A percentile compares a stretch with the other conserved stretches of the same genome.
Evolutionary conservation across 2,888 invertebrate genomes (phyloP).

Genomic region (Drosophila algonquin): DNA sequence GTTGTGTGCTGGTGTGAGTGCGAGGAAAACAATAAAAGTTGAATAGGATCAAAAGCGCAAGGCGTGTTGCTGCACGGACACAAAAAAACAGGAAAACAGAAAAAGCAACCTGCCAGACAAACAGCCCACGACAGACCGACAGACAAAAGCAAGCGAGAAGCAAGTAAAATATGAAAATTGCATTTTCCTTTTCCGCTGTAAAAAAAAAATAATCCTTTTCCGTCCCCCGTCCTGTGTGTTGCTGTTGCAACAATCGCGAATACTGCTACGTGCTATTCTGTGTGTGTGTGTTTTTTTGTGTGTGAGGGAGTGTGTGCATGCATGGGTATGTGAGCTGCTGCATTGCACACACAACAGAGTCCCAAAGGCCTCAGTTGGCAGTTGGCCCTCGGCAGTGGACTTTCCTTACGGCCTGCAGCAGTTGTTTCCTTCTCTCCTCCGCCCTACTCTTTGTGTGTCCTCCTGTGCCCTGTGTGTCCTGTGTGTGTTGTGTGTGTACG

Average conservation of each 20-base stretch:
- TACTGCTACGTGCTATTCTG: constrained; percentile 10
- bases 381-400: constrained; percentile 71
- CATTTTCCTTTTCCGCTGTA: constrained; percentile 61
- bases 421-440: constrained; percentile 22
- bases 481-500: constrained; percentile 22
- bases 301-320: neutral
- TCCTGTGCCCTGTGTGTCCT: constrained; percentile 12
- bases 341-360: constrained; percentile 8
- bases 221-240: constrained; percentile 11
- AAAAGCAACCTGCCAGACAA: constrained; percentile 2
- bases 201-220: constrained; percentile 24
- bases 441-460: neutral
- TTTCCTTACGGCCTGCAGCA: constrained; percentile 56
- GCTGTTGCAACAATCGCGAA: constrained; percentile 13
- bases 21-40: constrained; percentile 57
- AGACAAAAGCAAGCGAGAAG: constrained; percentile 8
- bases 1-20: constrained; percentile 9
- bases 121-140: neutral
- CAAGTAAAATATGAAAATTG: constrained; percentile 65
- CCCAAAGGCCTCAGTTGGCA: constrained; percentile 20
- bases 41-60: constrained; percentile 55
- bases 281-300: constrained; percentile 4
- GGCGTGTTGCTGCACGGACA: constrained; percentile 48
- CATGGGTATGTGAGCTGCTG: constrained; percentile 21
- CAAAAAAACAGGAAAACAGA: constrained; percentile 15